Conservation (phyloP, 2,113 vertebrate species). For the Grallaria varia region DNA sequence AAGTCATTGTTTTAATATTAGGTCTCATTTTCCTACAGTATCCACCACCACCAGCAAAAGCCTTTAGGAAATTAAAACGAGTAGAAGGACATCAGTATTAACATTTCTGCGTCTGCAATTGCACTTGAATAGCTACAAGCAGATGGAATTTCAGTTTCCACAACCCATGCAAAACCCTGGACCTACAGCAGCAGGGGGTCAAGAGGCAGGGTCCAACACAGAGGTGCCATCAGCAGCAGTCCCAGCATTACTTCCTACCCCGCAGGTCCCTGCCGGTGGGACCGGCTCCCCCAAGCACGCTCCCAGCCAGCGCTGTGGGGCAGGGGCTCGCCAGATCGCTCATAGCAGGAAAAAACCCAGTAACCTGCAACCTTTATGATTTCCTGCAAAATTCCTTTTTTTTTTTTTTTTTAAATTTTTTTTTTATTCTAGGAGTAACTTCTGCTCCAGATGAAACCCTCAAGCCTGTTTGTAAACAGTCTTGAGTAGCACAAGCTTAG, state of each 20-base stretch:
- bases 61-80: neutral
- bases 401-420: neutral
- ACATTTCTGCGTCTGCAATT: neutral
- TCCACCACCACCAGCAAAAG: neutral
- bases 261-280: neutral
- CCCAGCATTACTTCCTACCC: neutral
- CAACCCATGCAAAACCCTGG: neutral
- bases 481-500: neutral
- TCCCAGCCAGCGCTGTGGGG: neutral
- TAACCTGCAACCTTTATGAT: neutral
- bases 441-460: neutral
- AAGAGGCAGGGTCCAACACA: neutral
- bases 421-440: neutral
- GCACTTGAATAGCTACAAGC: neutral
- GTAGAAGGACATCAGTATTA: neutral
- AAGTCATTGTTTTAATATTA: neutral
- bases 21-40: neutral
- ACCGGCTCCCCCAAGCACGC: too few species aligned
- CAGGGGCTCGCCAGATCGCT: fast-evolving
- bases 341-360: neutral
- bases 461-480: neutral
- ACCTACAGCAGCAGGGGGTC: neutral
- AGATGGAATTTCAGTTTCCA: neutral
- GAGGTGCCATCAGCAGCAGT: neutral
- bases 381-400: neutral